A percentile compares a stretch with the other conserved stretches of the same genome.
Evolutionary conservation across 1,140 invertebrate genomes (phyloP).

Genomic region (Coelopa frigida): DNA sequence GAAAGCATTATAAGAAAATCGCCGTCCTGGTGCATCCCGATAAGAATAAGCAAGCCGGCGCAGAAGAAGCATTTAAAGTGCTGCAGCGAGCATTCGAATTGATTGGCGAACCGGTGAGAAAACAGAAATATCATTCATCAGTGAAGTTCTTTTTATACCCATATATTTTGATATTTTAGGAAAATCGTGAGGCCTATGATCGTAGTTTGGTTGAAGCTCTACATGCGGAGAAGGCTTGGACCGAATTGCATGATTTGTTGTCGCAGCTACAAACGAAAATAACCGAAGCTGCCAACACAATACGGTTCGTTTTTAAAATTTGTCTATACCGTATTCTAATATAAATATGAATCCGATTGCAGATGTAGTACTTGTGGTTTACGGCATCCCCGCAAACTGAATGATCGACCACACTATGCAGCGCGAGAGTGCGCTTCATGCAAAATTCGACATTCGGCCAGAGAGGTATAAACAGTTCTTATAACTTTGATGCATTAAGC

Average conservation of each 20-base stretch:
- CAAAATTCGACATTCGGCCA: constrained; percentile 83
- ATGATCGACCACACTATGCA: constrained; percentile 79
- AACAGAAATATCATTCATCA: constrained; percentile 3
- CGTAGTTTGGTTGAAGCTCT: constrained; percentile 62
- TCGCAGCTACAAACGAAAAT: constrained; percentile 87
- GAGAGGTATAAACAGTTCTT: constrained; percentile 58
- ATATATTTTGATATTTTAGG: constrained; percentile 49
- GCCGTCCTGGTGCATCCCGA: constrained; percentile 92
- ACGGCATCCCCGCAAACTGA: constrained; percentile 76
- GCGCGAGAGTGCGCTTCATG: constrained; percentile 83
- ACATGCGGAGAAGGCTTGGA: constrained; percentile 75
- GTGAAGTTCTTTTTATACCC: not conserved
- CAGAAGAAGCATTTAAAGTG: constrained; percentile 94
- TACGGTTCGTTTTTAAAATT: constrained; percentile 47
- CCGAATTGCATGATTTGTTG: constrained; percentile 71
- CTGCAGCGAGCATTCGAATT: constrained; percentile 89
- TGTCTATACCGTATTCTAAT: not conserved
- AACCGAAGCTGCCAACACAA: constrained; percentile 85
- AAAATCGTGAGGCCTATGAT: constrained; percentile 68
- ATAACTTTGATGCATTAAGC: not conserved
- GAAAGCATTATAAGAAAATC: constrained; percentile 87
- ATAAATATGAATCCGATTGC: not conserved
- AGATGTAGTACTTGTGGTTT: constrained; percentile 85
- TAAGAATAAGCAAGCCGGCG: constrained; percentile 88
- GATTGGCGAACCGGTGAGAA: constrained; percentile 79